Evolutionary conservation across 2,113 vertebrate species (phyloP).

Genomic region (Oryzias celebensis): DNA sequence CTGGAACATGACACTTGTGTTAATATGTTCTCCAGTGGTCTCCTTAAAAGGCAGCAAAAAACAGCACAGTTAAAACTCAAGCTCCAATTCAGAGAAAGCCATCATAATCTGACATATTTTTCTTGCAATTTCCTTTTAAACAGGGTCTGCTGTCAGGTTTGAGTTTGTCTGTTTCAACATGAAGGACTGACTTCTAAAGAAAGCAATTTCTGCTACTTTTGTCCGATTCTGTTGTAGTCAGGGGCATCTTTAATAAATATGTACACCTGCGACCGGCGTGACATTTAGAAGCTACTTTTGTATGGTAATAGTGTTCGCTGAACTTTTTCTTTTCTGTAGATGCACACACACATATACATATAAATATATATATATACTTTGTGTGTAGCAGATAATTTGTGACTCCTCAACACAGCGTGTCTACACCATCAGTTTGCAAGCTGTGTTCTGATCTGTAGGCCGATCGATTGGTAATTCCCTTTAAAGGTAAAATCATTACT

Average conservation of each 20-base stretch:
- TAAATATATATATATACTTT: slow-evolving; percentile 36
- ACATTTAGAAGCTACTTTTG: slow-evolving; percentile 60
- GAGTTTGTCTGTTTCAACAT: slow-evolving; percentile 24
- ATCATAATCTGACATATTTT: slow-evolving; percentile 59
- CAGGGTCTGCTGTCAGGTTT: slow-evolving; percentile 35
- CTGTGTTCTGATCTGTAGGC: slow-evolving; percentile 72
- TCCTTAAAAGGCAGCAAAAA: slow-evolving; percentile 56
- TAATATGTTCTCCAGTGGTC: slow-evolving; percentile 70
- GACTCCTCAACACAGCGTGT: slow-evolving; percentile 61
- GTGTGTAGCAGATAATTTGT: slow-evolving; percentile 71
- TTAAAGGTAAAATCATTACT: slow-evolving; percentile 81
- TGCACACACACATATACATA: slow-evolving; percentile 46
- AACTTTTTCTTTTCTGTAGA: no score
- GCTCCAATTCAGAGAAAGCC: slow-evolving; percentile 40
- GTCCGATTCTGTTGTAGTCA: not conserved
- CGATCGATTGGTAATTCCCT: slow-evolving; percentile 78
- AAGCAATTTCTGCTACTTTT: slow-evolving; percentile 22
- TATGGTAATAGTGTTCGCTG: no score
- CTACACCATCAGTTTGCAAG: slow-evolving; percentile 61
- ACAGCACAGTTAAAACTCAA: slow-evolving; percentile 51
- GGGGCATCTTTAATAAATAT: slow-evolving; percentile 49
- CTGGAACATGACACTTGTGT: slow-evolving; percentile 68
- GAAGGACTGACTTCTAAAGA: slow-evolving; percentile 6
- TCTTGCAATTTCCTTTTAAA: slow-evolving; percentile 53
- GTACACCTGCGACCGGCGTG: slow-evolving; percentile 64